Evolutionary conservation across 2,888 invertebrate species (phyloP).

Genomic region (Ectemnius continuus): DNA sequence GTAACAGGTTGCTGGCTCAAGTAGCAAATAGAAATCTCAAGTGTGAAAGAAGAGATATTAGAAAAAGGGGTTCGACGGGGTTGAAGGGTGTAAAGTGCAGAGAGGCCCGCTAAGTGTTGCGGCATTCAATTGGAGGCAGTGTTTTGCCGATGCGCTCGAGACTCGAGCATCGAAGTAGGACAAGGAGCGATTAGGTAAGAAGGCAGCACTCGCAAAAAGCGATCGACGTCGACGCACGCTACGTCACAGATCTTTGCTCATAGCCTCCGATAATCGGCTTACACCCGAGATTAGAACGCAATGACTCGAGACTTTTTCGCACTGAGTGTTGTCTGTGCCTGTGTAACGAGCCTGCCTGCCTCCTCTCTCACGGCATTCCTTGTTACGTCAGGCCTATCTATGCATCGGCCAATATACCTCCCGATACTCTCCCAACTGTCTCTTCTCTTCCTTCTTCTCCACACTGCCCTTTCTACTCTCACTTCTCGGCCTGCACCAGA

Average conservation of each 20-base stretch:
- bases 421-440: not conserved
- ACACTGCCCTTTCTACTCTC: not conserved
- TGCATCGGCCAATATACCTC: too few species aligned
- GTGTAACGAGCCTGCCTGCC: not conserved
- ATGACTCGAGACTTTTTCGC: conserved; percentile 42
- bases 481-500: too few species aligned
- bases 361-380: conserved; percentile 28
- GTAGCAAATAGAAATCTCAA: too few species aligned
- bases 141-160: conserved; percentile 26
- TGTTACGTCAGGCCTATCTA: conserved; percentile 39
- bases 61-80: too few species aligned
- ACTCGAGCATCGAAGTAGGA: conserved; percentile 45
- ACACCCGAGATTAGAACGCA: conserved; percentile 33
- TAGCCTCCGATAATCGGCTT: conserved; percentile 26
- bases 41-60: too few species aligned
- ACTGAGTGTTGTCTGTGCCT: too few species aligned
- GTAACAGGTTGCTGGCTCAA: too few species aligned
- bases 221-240: conserved; percentile 30
- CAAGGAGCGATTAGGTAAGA: conserved; percentile 46
- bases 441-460: not conserved
- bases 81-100: too few species aligned
- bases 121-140: too few species aligned
- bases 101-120: too few species aligned
- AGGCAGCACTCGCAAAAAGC: conserved; percentile 22
- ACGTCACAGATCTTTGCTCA: conserved; percentile 37